Evolutionary conservation across 2,888 invertebrate species (phyloP).

Genomic region (Melipona beecheii): DNA sequence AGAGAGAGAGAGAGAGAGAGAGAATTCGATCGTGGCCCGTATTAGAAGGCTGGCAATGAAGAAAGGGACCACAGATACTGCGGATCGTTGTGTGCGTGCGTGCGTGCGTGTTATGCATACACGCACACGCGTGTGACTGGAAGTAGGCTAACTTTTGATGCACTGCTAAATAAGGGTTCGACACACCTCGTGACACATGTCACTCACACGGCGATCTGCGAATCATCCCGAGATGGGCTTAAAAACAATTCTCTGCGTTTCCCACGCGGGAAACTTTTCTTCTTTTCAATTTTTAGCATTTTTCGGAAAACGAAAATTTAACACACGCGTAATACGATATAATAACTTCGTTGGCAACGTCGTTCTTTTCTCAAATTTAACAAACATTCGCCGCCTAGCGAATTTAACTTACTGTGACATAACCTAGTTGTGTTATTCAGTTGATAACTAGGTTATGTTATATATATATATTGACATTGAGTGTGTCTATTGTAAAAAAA

Average conservation of each 20-base stretch:
- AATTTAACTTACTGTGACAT: too few relatives aligned
- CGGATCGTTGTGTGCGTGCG: neutral
- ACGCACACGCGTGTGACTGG: slow-evolving; percentile 10
- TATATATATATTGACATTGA: too few relatives aligned
- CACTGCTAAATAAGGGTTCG: slow-evolving; percentile 57
- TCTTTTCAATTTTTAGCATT: neutral
- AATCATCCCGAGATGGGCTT: slow-evolving; percentile 60
- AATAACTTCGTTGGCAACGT: too few relatives aligned
- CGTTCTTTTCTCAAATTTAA: too few relatives aligned
- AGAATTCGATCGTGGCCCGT: slow-evolving; percentile 42
- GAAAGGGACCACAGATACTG: slow-evolving; percentile 7
- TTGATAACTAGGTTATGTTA: too few relatives aligned
- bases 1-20: neutral
- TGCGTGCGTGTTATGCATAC: neutral
- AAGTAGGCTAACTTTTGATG: slow-evolving; percentile 62
- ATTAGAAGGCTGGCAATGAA: slow-evolving; percentile 63
- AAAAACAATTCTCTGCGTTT: slow-evolving; percentile 49
- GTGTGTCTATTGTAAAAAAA: too few relatives aligned
- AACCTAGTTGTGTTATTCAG: too few relatives aligned
- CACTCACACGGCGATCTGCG: slow-evolving; percentile 67
- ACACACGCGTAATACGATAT: too few relatives aligned
- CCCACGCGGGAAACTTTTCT: slow-evolving; percentile 36
- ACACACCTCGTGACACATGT: slow-evolving; percentile 71
- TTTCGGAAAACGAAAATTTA: too few relatives aligned
- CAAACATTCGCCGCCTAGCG: too few relatives aligned